Base-by-base conservation (phyloP, 2,113 vertebrate species). In the Dermatemys mawii region DNA sequence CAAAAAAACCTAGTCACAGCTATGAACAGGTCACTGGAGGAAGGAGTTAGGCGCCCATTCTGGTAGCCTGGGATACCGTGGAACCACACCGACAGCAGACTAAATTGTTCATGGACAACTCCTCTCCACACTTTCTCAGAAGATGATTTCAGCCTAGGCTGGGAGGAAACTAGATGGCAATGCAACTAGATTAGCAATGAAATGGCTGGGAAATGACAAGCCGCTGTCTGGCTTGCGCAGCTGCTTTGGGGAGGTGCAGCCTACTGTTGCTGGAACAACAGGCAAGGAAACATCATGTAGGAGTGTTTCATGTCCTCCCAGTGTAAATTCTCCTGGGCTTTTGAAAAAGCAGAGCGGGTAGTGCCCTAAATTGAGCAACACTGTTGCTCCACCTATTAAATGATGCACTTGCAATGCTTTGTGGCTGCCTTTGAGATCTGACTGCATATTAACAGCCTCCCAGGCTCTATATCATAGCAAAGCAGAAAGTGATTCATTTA, bases 401-500 rank as follows among this genome's bases (percentile, higher is more conserved):
- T 70, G 63, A 90, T 78, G 78, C 93, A 75, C 84, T 96, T 86
- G 84, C 67, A 92, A 63, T 89, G 57, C 75, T 83, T 90, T 85
- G 86, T 50, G 83, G 88, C 88, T 96, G 96, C 86, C 63, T 96
- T 81, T 82, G 82, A 92, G 63, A 11, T 70, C 16, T 38, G 35
- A 38, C 76, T 84, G 24, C 73, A 46, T 93, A 73, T 73, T 50
- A 63, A 46, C 41, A 81, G 88, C 94, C 96, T 97, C 91, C 53
- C 82, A 95, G 91, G 97, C 94, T 67, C 60, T 84, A 8, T 17
- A 8, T 10, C 76, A 50, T 24, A 93, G 91, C 81, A 78, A 87
- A 94, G 95, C 93, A 95, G 96, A 96, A 86, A 95, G 92, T 97
- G 97, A 97, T 85, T 97, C 96, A 97, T 81, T 90, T 80, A 82